A percentile compares a stretch with the other conserved stretches of the same genome.
Evolutionary conservation across 1,140 invertebrate species (phyloP).

Genomic region (Hylyphantes graminicola): DNA sequence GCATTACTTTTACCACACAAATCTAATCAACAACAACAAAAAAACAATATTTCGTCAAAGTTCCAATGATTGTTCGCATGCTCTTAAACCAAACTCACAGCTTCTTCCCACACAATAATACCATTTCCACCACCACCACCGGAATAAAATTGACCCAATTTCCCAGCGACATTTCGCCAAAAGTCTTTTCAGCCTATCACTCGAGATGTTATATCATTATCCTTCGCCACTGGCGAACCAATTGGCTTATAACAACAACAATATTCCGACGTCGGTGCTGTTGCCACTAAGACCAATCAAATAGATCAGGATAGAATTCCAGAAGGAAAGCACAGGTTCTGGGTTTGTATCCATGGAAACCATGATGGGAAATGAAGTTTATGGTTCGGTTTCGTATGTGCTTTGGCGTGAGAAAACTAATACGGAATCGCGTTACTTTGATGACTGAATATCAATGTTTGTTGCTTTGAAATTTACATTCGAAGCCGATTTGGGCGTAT

Average conservation of each 20-base stretch:
- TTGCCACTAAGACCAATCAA: conserved; percentile 13
- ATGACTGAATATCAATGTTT: not conserved
- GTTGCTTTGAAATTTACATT: not conserved
- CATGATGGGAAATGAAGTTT: conserved; percentile 23
- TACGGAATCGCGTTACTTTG: too few species aligned
- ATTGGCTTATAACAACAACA: conserved; percentile 47
- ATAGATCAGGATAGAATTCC: conserved; percentile 20
- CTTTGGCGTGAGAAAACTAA: not conserved
- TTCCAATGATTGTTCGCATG: too few species aligned
- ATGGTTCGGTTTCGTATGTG: not conserved
- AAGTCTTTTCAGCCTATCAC: conserved; percentile 15
- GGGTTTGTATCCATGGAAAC: conserved; percentile 12
- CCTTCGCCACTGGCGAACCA: conserved; percentile 17
- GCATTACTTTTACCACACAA: too few species aligned
- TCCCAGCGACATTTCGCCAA: conserved; percentile 17
- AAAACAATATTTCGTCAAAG: too few species aligned
- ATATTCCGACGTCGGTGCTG: conserved; percentile 21
- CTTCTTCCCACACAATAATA: too few species aligned
- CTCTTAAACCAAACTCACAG: too few species aligned
- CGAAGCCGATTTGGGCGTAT: not conserved
- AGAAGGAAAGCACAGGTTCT: not conserved
- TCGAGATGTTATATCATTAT: conserved; percentile 37
- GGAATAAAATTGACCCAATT: conserved; percentile 41
- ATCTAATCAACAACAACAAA: too few species aligned
- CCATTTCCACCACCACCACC: too few species aligned